Conservation (phyloP, 2,888 invertebrate genomes). For the Hirtodrosophila confusa region DNA sequence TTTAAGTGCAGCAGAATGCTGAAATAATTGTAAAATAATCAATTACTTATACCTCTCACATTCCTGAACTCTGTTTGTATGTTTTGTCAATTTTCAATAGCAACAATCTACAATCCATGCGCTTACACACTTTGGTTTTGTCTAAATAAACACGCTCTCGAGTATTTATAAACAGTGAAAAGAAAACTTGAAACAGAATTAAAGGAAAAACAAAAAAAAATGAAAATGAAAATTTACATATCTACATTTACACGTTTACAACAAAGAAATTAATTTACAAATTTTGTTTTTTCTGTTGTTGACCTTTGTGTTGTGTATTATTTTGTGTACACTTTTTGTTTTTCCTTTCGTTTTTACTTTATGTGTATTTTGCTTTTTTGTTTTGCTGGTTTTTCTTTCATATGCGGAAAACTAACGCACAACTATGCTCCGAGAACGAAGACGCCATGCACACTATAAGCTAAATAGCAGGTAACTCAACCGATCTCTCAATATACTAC, state of each 20-base stretch:
- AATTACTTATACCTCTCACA: constrained; percentile 5
- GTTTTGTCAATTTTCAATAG: constrained; percentile 18
- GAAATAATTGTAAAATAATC: constrained; percentile 15
- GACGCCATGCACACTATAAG: constrained; percentile 94
- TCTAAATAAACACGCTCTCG: constrained; percentile 72
- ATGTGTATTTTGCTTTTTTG: constrained; percentile 63
- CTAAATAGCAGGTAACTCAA: constrained; percentile 91
- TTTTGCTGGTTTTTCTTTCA: constrained; percentile 83
- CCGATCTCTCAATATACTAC: constrained; percentile 16
- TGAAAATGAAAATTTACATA: constrained; percentile 23
- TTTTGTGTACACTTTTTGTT: constrained; percentile 56
- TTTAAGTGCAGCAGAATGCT: constrained; percentile 11
- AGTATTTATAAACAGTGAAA: constrained; percentile 57
- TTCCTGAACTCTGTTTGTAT: constrained; percentile 19
- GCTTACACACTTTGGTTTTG: constrained; percentile 62
- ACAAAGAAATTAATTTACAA: constrained; percentile 63
- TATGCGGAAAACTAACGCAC: constrained; percentile 84
- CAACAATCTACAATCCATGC: constrained; percentile 38
- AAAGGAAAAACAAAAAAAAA: constrained; percentile 28
- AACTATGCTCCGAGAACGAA: constrained; percentile 92
- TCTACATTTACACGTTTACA: constrained; percentile 41
- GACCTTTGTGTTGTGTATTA: constrained; percentile 49
- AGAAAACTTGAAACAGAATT: constrained; percentile 26
- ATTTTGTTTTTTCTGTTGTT: constrained; percentile 44
- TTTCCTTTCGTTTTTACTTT: constrained; percentile 42